A percentile compares a stretch with the other conserved stretches of the same genome.
These are phyloP conservation scores for Bos indicus DNA, from an alignment of 2,113 vertebrate species.

Conservation along the genomic window DNA sequence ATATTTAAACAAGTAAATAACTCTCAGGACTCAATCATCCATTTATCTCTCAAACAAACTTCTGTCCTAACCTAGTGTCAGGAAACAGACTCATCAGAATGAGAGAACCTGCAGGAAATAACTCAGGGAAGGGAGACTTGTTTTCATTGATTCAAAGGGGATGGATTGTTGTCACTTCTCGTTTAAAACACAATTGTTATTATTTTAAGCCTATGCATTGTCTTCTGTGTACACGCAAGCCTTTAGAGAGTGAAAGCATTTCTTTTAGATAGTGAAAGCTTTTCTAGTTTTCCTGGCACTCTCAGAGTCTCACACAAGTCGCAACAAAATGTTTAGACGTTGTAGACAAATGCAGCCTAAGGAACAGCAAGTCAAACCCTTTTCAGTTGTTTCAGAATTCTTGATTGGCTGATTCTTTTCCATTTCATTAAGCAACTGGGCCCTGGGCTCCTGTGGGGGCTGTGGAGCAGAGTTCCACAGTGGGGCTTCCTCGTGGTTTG, in stretches of 20 bases:
- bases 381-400: neutral
- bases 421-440: fast-evolving
- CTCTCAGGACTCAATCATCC: neutral
- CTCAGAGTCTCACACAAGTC: neutral
- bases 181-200: neutral
- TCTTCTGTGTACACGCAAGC: neutral
- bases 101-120: neutral
- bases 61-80: neutral
- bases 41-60: neutral
- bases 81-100: neutral
- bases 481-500: too few relatives aligned
- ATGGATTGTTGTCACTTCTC: neutral
- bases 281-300: neutral
- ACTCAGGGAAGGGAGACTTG: neutral
- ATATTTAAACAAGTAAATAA: neutral
- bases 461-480: neutral
- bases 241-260: neutral
- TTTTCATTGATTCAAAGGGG: neutral
- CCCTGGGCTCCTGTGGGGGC: fast-evolving
- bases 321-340: neutral
- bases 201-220: neutral
- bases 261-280: neutral
- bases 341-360: neutral
- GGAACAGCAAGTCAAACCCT: neutral
- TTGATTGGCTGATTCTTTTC: neutral